Percentiles rank a stretch among this genome's conserved stretches.
Evolutionary conservation across 2,113 vertebrate genomes (phyloP).

Genomic region (Pogonocichla stellata): DNA sequence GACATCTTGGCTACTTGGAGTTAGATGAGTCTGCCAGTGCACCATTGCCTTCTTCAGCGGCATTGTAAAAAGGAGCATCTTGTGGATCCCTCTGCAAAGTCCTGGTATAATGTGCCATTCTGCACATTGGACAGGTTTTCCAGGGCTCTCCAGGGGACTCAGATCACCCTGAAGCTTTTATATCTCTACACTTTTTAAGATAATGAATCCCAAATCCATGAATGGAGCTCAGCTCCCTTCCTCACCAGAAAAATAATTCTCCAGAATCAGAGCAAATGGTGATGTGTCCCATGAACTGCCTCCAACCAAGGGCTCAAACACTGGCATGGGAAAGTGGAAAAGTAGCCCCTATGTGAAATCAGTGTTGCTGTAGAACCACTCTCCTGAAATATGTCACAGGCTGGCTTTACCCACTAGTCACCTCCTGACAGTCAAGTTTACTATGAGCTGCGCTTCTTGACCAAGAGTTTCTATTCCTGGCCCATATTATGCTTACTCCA

Average conservation of each 20-base stretch:
- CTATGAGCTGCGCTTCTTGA: background rate
- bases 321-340: background rate
- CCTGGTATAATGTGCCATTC: background rate
- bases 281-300: background rate
- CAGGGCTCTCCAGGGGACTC: background rate
- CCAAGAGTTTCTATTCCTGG: background rate
- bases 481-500: background rate
- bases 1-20: background rate
- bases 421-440: background rate
- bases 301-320: background rate
- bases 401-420: background rate
- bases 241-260: background rate
- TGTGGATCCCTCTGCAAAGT: background rate
- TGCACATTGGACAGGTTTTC: background rate
- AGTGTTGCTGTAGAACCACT: background rate
- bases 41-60: background rate
- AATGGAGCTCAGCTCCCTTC: background rate
- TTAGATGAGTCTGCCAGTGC: background rate
- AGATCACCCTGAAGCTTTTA: background rate
- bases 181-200: background rate
- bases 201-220: background rate
- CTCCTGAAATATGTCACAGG: background rate
- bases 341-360: background rate
- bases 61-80: background rate
- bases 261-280: background rate